These are phyloP conservation scores for Phortica variegata DNA, from an alignment of 1,140 invertebrate species.

Conservation along the genomic window DNA sequence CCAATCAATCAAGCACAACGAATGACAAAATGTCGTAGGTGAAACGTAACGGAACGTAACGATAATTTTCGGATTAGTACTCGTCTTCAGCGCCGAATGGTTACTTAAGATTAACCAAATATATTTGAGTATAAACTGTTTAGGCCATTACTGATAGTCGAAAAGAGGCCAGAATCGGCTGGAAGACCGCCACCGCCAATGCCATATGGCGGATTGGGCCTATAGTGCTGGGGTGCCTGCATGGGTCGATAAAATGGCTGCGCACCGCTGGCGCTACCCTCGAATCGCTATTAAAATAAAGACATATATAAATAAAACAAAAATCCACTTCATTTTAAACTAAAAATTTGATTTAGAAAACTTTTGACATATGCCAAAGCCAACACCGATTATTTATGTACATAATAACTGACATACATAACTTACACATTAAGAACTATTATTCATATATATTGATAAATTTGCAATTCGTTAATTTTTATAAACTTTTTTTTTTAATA, in stretches of 20 bases:
- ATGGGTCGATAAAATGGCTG: slow-evolving; percentile 41
- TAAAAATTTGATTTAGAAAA: not conserved
- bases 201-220: slow-evolving; percentile 57
- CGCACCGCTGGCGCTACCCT: slow-evolving; percentile 22
- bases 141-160: slow-evolving; percentile 73
- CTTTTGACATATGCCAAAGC: no score
- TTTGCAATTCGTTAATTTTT: no score
- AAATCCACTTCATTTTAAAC: not conserved
- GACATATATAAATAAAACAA: slow-evolving; percentile 1
- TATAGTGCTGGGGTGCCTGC: slow-evolving; percentile 55
- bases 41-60: no score
- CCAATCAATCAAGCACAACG: no score
- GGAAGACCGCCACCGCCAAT: slow-evolving; percentile 15
- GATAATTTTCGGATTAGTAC: no score
- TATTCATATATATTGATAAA: no score
- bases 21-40: no score
- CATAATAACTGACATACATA: no score
- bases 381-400: no score
- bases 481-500: no score
- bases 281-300: slow-evolving; percentile 32
- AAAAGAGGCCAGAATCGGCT: slow-evolving; percentile 66
- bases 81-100: no score
- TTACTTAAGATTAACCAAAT: slow-evolving; percentile 63
- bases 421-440: no score
- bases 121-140: slow-evolving; percentile 74